Percentiles rank a stretch among this genome's conserved stretches.
These are phyloP conservation scores for Drosophila navojoa DNA, from an alignment of 1,140 invertebrate species.

Conservation along the genomic window DNA sequence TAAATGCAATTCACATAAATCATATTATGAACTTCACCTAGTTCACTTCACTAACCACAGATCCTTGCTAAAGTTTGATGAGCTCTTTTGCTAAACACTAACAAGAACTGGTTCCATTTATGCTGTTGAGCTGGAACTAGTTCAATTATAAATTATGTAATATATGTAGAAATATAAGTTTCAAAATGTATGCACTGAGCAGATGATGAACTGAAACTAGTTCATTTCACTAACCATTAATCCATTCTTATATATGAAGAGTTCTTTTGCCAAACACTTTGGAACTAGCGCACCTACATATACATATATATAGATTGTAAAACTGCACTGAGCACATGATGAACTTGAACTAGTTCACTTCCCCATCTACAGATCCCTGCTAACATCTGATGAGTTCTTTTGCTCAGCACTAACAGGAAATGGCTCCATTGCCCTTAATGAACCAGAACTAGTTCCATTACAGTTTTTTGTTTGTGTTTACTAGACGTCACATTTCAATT, in stretches of 20 bases:
- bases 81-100: not conserved
- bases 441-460: conserved; percentile 3
- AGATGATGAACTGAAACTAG: too few species aligned
- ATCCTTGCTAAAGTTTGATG: too few species aligned
- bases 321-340: too few species aligned
- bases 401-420: not conserved
- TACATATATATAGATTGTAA: too few species aligned
- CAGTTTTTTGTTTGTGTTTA: conserved; percentile 1
- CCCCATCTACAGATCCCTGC: not conserved
- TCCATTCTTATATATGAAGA: too few species aligned
- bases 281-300: too few species aligned
- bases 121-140: not conserved
- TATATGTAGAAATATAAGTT: too few species aligned
- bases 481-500: conserved; percentile 57
- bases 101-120: not conserved
- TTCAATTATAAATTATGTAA: too few species aligned
- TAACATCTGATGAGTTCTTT: not conserved
- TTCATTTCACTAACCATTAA: too few species aligned
- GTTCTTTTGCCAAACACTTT: too few species aligned
- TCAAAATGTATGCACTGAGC: too few species aligned
- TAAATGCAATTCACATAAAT: too few species aligned
- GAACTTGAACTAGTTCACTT: conserved; percentile 1
- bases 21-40: not conserved
- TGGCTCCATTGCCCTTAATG: not conserved
- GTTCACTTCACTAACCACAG: not conserved